Evolutionary conservation across 2,888 invertebrate species (phyloP).

Genomic region (Cerastoderma edule): DNA sequence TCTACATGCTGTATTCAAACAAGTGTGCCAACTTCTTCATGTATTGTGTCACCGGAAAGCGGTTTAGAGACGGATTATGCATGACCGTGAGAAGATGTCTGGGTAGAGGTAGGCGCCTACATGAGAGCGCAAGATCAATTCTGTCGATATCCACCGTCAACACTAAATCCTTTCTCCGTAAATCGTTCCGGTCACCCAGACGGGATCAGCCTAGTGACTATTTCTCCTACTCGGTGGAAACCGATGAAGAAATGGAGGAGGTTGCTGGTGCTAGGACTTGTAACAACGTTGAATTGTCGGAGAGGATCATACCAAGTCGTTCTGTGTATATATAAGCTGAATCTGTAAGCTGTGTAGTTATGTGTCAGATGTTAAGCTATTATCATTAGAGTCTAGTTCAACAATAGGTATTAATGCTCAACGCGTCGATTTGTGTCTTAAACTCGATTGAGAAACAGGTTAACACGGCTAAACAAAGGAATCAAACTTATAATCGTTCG

Average conservation of each 20-base stretch:
- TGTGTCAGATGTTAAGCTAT: too few relatives aligned
- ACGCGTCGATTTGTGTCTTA: too few relatives aligned
- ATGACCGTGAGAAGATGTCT: constrained; percentile 25
- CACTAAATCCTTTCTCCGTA: neutral
- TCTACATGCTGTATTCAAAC: constrained; percentile 74
- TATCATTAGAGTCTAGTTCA: too few relatives aligned
- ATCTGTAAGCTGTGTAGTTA: too few relatives aligned
- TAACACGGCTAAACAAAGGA: too few relatives aligned
- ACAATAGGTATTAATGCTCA: too few relatives aligned
- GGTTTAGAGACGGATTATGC: constrained; percentile 66
- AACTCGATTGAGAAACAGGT: too few relatives aligned
- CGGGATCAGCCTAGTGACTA: neutral
- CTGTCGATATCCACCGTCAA: constrained; percentile 1
- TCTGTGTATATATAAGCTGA: constrained; percentile 35
- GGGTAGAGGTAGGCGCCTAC: constrained; percentile 18
- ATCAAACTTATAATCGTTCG: too few relatives aligned
- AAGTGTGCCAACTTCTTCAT: constrained; percentile 75
- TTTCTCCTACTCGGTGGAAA: constrained; percentile 11
- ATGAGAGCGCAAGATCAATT: constrained; percentile 12
- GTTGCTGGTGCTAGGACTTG: neutral
- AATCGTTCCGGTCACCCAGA: neutral
- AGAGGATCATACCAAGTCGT: constrained; percentile 32
- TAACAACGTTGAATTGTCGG: constrained; percentile 23
- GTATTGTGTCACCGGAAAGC: constrained; percentile 68
- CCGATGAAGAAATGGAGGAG: neutral